phyloP scores from a whole-genome alignment of 1,140 invertebrate genomes.

The Phthorimaea operculella region DNA sequence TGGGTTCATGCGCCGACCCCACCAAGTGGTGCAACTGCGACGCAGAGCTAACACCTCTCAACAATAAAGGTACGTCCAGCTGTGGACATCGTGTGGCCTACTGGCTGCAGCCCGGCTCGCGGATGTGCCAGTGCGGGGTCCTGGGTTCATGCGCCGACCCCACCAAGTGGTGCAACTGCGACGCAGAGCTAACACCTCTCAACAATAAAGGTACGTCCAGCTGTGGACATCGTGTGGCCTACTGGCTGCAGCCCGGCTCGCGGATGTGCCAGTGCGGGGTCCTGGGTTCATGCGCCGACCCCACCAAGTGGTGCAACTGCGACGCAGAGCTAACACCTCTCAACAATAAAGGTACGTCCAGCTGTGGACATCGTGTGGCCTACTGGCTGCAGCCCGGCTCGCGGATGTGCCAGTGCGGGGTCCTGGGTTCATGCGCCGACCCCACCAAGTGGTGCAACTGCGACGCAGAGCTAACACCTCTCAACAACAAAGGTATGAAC shows the following conservation, averaged over 20 bases:
- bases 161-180: conserved; percentile 95
- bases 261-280: conserved; percentile 95
- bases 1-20: conserved; percentile 81
- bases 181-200: conserved; percentile 67
- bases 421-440: conserved; percentile 84
- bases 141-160: conserved; percentile 82
- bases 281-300: conserved; percentile 81
- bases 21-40: conserved; percentile 97
- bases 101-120: conserved; percentile 91
- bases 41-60: conserved; percentile 52
- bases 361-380: conserved; percentile 93
- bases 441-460: conserved; percentile 95
- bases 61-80: conserved; percentile 66
- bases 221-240: conserved; percentile 93
- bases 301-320: conserved; percentile 94
- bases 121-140: conserved; percentile 95
- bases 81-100: conserved; percentile 95
- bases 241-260: conserved; percentile 94
- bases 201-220: conserved; percentile 66
- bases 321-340: conserved; percentile 71
- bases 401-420: conserved; percentile 93
- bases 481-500: not conserved
- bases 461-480: conserved; percentile 71
- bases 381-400: conserved; percentile 96
- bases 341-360: not conserved